Conservation (phyloP, 2,113 vertebrate genomes). For the Etheostoma spectabile region DNA sequence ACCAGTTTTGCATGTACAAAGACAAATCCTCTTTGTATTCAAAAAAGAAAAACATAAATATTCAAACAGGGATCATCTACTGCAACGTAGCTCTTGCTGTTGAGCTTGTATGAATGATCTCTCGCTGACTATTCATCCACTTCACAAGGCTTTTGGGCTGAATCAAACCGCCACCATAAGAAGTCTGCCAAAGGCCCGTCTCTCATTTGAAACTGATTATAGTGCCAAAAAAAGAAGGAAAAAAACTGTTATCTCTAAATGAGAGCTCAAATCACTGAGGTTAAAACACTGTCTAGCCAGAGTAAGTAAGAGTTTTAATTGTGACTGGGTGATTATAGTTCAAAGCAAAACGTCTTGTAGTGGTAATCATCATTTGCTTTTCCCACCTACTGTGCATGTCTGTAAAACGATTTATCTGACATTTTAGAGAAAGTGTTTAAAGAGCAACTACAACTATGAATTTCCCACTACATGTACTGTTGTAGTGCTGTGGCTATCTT, state of each 20-base stretch:
- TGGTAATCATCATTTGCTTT: constrained; percentile 36
- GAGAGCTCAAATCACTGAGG: constrained; percentile 23
- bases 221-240: constrained; percentile 34
- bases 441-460: neutral
- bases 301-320: constrained; percentile 46
- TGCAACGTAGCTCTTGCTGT: constrained; percentile 39
- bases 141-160: constrained; percentile 67
- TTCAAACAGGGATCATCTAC: constrained; percentile 39
- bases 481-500: neutral
- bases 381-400: constrained; percentile 12
- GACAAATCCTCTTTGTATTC: neutral
- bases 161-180: constrained; percentile 61
- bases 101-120: constrained; percentile 63
- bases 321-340: constrained; percentile 24
- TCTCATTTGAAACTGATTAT: constrained; percentile 76
- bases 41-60: constrained; percentile 34
- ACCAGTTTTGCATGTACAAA: constrained; percentile 9
- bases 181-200: constrained; percentile 68
- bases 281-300: constrained; percentile 40
- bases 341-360: constrained; percentile 12
- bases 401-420: constrained; percentile 1
- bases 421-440: constrained; percentile 12
- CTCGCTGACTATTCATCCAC: constrained; percentile 71
- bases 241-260: constrained; percentile 63
- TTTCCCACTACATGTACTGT: neutral